Percentiles rank a stretch among this genome's conserved stretches.
These are phyloP conservation scores for Columba guinea DNA, from an alignment of 2,797 vertebrate genomes.

Conservation along the genomic window DNA sequence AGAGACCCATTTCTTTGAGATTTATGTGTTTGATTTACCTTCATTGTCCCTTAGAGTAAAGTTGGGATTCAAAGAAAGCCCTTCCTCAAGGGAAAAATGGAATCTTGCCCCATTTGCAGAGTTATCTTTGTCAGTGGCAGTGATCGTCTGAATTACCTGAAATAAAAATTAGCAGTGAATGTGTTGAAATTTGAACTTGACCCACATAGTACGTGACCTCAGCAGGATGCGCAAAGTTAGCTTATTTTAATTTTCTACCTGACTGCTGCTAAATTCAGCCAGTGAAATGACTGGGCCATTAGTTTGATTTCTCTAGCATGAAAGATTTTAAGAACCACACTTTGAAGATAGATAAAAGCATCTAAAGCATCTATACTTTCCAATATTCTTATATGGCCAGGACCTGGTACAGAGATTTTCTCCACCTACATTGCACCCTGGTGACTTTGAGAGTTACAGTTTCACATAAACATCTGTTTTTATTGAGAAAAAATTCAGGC, in stretches of 20 bases:
- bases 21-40: conserved; percentile 82
- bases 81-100: conserved; percentile 87
- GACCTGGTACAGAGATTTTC: background rate
- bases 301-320: background rate
- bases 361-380: background rate
- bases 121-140: conserved; percentile 93
- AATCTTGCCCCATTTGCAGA: conserved; percentile 94
- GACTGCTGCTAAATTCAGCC: conserved; percentile 1
- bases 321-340: background rate
- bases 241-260: conserved; percentile 39
- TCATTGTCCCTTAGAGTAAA: conserved; percentile 97
- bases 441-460: background rate
- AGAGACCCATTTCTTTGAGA: background rate
- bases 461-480: background rate
- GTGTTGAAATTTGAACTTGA: conserved; percentile 25
- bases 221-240: background rate
- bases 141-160: conserved; percentile 95
- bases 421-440: background rate
- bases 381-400: background rate
- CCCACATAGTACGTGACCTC: background rate
- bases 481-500: background rate
- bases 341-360: background rate
- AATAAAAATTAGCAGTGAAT: conserved; percentile 50
- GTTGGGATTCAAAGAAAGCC: conserved; percentile 89
- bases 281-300: background rate